A percentile compares a stretch with the other conserved stretches of the same genome.
Evolutionary conservation across 2,113 vertebrate species (phyloP).

Genomic region (Pardalotus punctatus): DNA sequence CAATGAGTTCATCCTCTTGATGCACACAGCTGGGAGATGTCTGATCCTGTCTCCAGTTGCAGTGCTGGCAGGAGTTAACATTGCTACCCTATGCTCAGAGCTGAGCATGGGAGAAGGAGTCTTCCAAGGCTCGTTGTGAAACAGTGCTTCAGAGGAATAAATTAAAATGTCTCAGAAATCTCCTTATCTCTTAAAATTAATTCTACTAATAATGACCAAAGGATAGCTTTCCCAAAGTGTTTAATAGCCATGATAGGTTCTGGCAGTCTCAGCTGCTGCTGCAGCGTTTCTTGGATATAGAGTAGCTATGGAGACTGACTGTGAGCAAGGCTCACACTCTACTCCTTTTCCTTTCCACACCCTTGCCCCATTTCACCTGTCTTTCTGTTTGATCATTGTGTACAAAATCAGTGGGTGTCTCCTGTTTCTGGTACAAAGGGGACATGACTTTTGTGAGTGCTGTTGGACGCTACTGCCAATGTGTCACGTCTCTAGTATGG

Average conservation of each 20-base stretch:
- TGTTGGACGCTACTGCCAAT: background rate
- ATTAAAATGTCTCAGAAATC: background rate
- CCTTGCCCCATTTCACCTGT: background rate
- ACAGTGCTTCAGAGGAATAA: background rate
- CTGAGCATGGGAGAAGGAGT: background rate
- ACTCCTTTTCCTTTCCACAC: background rate
- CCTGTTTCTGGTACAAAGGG: background rate
- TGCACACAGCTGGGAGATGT: constrained; percentile 18
- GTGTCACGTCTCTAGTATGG: accelerated
- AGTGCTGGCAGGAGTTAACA: background rate
- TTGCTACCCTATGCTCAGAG: background rate
- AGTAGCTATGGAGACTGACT: background rate
- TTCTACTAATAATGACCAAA: background rate
- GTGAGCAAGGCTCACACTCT: background rate
- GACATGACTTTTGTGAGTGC: background rate
- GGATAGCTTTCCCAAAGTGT: background rate
- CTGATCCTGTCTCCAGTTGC: background rate
- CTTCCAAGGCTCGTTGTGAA: background rate
- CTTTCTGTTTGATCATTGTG: background rate
- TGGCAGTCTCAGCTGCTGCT: background rate
- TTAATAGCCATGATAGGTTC: background rate
- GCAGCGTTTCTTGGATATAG: background rate
- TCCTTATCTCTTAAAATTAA: background rate
- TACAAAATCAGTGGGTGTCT: background rate
- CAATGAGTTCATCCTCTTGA: constrained; percentile 16